Evolutionary conservation across 1,140 invertebrate genomes (phyloP), one percentile per base, ranked within the genome.

Genomic region (Anadara kagoshimensis): DNA sequence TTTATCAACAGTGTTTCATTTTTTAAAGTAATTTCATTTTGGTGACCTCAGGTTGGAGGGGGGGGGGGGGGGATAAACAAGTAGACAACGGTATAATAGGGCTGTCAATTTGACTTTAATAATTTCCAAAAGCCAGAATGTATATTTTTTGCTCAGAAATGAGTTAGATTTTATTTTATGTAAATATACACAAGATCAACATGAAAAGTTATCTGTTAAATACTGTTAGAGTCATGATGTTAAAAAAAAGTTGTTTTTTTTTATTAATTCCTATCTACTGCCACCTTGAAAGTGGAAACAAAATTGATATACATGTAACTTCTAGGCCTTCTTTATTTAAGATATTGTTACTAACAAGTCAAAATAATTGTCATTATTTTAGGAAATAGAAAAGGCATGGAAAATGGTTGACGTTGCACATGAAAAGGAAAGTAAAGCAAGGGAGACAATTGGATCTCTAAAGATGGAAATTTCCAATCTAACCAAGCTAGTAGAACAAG

Each of bases 361-460:
- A 20, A 59, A 20, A 44, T 45, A 51, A 2, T 18, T 69, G 18
- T 70, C 26, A 0, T 45, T 22, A 20, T 24, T 58, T 2, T 51
- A 90, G 87, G 90, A 91, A 84, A 85, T 91, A 29, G 90, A 90
- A 67, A 90, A 90, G 80, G 90, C 90, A 36, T 90, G 90, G 89
- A 90, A 90, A 78, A 90, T 90, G 82, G 85, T 90, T 7, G 89
- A 91, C 78, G 85, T 84, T 54, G 88, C 88, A 36, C 89, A 90
- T 61, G 89, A 91, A 71, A 89, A 90, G 68, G 90, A 91, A 77
- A 84, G 85, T 41, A 72, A 83, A 41, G 87, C 88, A 49, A 86
- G 87, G 64, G 89, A 90, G 71, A 88, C 88, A 14, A 89, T 90
- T 57, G 85, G 89, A 72, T 84, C 84, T 44, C 74, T 91, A 29